These are phyloP conservation scores for Apomyelois bistriatella DNA, from an alignment of 2,888 invertebrate species.

Conservation along the genomic window DNA sequence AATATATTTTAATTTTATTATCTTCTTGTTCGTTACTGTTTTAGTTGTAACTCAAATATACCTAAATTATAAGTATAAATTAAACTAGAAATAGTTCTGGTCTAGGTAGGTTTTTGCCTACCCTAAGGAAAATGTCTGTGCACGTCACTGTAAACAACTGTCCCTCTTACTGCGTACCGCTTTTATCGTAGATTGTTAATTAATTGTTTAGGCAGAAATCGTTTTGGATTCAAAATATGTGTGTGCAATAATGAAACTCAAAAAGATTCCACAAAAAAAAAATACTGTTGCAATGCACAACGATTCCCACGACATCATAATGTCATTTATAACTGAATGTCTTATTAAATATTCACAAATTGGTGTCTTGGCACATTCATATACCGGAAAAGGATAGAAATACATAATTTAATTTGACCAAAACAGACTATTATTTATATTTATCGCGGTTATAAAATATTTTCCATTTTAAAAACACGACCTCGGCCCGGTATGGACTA, in stretches of 20 bases:
- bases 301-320: slow-evolving; percentile 10
- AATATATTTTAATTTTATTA: too few relatives aligned
- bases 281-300: background rate
- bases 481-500: slow-evolving; percentile 13
- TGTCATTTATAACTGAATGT: slow-evolving; percentile 15
- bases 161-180: too few relatives aligned
- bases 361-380: slow-evolving; percentile 31
- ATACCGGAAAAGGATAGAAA: slow-evolving; percentile 29
- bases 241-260: background rate
- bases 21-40: too few relatives aligned
- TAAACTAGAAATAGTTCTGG: too few relatives aligned
- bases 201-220: too few relatives aligned
- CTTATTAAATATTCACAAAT: slow-evolving; percentile 29
- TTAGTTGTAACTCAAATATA: too few relatives aligned
- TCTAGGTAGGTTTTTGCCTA: too few relatives aligned
- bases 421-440: slow-evolving; percentile 25
- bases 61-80: too few relatives aligned
- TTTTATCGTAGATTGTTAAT: too few relatives aligned
- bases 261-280: background rate
- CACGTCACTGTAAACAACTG: too few relatives aligned
- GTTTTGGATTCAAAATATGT: too few relatives aligned
- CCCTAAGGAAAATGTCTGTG: too few relatives aligned
- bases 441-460: slow-evolving; percentile 14
- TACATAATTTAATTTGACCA: slow-evolving; percentile 30
- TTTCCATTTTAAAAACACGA: slow-evolving; percentile 14